Conservation (phyloP, 2,113 vertebrate genomes). For the Rhegmatorhina hoffmannsi region DNA sequence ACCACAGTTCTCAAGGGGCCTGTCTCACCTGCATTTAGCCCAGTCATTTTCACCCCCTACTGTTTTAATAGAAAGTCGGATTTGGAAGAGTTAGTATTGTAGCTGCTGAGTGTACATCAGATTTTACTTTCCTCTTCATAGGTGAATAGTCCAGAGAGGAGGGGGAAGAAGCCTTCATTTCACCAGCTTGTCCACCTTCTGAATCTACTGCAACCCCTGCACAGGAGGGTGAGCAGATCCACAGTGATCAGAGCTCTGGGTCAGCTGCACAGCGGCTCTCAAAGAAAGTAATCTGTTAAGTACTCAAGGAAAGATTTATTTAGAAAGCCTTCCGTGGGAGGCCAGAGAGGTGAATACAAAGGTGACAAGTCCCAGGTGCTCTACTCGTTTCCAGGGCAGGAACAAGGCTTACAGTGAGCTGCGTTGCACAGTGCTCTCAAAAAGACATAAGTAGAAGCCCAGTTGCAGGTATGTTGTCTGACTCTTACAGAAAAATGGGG, state of each 20-base stretch:
- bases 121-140: background rate
- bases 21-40: slow-evolving; percentile 40
- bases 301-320: slow-evolving; percentile 45
- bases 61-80: slow-evolving; percentile 11
- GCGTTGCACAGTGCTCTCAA: background rate
- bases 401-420: background rate
- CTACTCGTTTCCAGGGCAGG: background rate
- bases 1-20: background rate
- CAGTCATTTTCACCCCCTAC: background rate
- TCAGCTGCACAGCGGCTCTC: slow-evolving; percentile 4
- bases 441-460: background rate
- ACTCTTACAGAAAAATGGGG: background rate
- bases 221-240: background rate
- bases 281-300: slow-evolving; percentile 2
- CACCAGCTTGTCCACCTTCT: background rate
- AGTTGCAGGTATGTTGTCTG: background rate
- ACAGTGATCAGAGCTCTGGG: background rate
- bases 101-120: background rate
- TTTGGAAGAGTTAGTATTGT: background rate
- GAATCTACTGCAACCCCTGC: background rate
- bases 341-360: slow-evolving; percentile 30
- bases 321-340: slow-evolving; percentile 25
- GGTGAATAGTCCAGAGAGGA: background rate
- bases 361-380: slow-evolving; percentile 39
- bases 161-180: background rate